phyloP scores from a whole-genome alignment of 2,888 invertebrate species.

The Rhagophthalmus giganteus region DNA sequence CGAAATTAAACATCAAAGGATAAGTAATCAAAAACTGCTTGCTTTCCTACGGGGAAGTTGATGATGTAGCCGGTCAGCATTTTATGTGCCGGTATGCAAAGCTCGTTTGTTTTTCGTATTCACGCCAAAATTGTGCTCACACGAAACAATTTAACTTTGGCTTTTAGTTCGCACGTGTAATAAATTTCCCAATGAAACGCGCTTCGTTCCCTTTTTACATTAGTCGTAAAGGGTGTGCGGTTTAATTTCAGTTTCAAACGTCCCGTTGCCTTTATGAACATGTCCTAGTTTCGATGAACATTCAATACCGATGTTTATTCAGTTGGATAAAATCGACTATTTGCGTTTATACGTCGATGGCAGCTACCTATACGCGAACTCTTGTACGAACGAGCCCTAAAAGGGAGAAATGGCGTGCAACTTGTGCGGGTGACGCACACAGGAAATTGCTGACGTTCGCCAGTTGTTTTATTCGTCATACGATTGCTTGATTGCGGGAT shows the following conservation, averaged over 20 bases:
- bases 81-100: too few species aligned
- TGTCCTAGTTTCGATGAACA: slow-evolving; percentile 19
- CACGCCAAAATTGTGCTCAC: slow-evolving; percentile 5
- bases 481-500: slow-evolving; percentile 29
- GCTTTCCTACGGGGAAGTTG: too few species aligned
- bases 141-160: slow-evolving; percentile 13
- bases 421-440: slow-evolving; percentile 19
- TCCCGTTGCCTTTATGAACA: slow-evolving; percentile 22
- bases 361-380: slow-evolving; percentile 17
- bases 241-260: slow-evolving; percentile 19
- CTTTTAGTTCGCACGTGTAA: slow-evolving; percentile 12
- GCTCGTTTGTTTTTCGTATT: slow-evolving; percentile 7
- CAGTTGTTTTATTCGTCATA: slow-evolving; percentile 26
- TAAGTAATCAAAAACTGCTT: too few species aligned
- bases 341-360: slow-evolving; percentile 15
- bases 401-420: slow-evolving; percentile 17
- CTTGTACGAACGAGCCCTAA: slow-evolving; percentile 11
- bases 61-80: too few species aligned
- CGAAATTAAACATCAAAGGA: too few species aligned
- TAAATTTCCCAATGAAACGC: slow-evolving; percentile 17
- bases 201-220: slow-evolving; percentile 17
- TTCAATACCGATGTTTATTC: slow-evolving; percentile 22
- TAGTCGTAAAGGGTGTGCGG: slow-evolving; percentile 18
- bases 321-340: slow-evolving; percentile 20
- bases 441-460: slow-evolving; percentile 28